Percentiles rank a stretch among this genome's conserved stretches.
phyloP scores from a whole-genome alignment of 2,113 vertebrate species.

The Pardalotus punctatus region DNA sequence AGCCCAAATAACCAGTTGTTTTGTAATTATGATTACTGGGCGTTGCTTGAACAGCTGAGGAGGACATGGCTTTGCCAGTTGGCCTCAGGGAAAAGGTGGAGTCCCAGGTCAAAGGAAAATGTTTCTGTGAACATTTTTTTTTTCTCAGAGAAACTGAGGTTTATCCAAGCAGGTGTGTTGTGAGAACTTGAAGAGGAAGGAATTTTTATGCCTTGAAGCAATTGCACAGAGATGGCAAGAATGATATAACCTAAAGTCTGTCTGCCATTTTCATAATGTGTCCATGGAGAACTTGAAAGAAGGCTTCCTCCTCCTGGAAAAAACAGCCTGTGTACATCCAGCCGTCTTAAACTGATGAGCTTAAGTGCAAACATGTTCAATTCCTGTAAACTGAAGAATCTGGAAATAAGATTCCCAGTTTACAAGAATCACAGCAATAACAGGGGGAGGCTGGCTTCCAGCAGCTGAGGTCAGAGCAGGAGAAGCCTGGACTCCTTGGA shows the following conservation, averaged over 20 bases:
- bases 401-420: neutral
- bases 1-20: constrained; percentile 15
- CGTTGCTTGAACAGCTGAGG: constrained; percentile 1
- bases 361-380: neutral
- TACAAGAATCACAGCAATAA: neutral
- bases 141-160: constrained; percentile 37
- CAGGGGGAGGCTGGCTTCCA: neutral
- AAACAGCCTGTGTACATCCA: neutral
- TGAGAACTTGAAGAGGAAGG: constrained; percentile 62
- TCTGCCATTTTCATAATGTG: neutral
- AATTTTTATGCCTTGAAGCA: constrained; percentile 56
- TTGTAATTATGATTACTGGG: constrained; percentile 15
- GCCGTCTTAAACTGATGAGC: neutral
- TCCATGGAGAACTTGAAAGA: neutral
- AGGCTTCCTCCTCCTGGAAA: neutral
- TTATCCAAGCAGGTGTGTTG: constrained; percentile 62
- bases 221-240: constrained; percentile 21
- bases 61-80: constrained; percentile 44
- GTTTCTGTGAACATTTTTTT: constrained; percentile 41
- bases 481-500: neutral
- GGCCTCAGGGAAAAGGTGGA: constrained; percentile 50
- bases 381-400: neutral
- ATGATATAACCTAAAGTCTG: constrained; percentile 3
- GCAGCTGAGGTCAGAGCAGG: neutral
- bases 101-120: constrained; percentile 59